These are phyloP conservation scores for Danio kyathit DNA, from an alignment of 2,797 vertebrate species.

Conservation along the genomic window DNA sequence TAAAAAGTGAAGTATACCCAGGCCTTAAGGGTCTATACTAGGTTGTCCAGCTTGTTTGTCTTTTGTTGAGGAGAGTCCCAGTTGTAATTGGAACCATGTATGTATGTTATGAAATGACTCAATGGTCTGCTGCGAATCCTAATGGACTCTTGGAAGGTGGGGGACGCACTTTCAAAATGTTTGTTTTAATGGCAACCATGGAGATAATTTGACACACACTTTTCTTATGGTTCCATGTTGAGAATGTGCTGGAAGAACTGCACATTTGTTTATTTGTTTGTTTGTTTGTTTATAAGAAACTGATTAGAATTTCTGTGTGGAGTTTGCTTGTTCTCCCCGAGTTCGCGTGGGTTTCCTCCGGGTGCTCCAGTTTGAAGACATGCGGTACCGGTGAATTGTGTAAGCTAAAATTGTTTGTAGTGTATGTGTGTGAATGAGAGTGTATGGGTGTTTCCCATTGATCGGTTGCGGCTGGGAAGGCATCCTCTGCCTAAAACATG, in stretches of 20 bases:
- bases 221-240: background rate
- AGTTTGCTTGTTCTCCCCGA: no score
- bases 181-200: conserved; percentile 54
- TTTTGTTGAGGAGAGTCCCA: conserved; percentile 28
- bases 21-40: background rate
- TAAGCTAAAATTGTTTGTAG: no score
- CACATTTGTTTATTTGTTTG: no score
- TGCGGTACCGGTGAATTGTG: no score
- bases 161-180: conserved; percentile 34
- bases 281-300: background rate
- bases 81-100: conserved; percentile 57
- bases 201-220: conserved; percentile 41
- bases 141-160: conserved; percentile 27
- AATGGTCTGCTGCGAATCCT: conserved; percentile 31
- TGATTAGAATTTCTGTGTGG: background rate
- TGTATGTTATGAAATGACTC: conserved; percentile 31
- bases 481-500: no score
- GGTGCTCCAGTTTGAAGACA: no score
- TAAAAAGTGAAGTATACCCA: no score
- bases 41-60: conserved; percentile 49
- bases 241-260: background rate
- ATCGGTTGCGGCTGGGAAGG: no score
- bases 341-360: no score
- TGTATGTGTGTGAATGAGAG: no score
- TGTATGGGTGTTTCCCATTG: no score